Percentiles rank a stretch among this genome's conserved stretches.
Conservation (phyloP, 2,888 invertebrate species). For the Creontiades dilutus region DNA sequence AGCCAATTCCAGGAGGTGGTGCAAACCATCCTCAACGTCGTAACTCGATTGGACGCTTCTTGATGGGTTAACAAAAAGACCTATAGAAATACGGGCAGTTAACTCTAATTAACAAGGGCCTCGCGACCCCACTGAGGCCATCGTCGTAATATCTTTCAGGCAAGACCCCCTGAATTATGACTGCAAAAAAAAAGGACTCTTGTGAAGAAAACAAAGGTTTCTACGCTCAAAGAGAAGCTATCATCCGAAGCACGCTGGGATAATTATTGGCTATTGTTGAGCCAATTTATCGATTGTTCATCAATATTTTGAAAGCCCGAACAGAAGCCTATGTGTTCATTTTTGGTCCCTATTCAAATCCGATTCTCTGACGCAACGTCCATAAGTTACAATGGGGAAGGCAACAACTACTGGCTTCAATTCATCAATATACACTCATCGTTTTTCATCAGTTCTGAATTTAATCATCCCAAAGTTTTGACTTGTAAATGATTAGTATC, state of each 20-base stretch:
- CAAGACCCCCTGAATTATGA: constrained; percentile 4
- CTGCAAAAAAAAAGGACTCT: background rate
- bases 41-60: constrained; percentile 41
- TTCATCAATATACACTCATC: too few relatives aligned
- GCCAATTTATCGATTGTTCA: constrained; percentile 28
- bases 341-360: background rate
- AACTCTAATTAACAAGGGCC: constrained; percentile 30
- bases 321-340: constrained; percentile 7
- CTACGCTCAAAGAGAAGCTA: background rate
- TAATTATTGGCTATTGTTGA: constrained; percentile 22
- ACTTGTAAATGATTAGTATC: too few relatives aligned
- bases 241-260: constrained; percentile 5
- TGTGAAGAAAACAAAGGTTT: background rate
- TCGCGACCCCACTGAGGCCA: background rate
- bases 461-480: too few relatives aligned
- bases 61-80: constrained; percentile 15
- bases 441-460: too few relatives aligned
- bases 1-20: constrained; percentile 27
- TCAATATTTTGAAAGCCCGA: background rate
- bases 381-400: too few relatives aligned
- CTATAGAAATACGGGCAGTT: constrained; percentile 27
- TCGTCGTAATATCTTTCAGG: constrained; percentile 20
- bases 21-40: background rate
- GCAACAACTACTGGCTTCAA: too few relatives aligned
- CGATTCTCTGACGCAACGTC: too few relatives aligned